Conservation (phyloP, 2,888 invertebrate species). For the Agonopterix arenella region DNA sequence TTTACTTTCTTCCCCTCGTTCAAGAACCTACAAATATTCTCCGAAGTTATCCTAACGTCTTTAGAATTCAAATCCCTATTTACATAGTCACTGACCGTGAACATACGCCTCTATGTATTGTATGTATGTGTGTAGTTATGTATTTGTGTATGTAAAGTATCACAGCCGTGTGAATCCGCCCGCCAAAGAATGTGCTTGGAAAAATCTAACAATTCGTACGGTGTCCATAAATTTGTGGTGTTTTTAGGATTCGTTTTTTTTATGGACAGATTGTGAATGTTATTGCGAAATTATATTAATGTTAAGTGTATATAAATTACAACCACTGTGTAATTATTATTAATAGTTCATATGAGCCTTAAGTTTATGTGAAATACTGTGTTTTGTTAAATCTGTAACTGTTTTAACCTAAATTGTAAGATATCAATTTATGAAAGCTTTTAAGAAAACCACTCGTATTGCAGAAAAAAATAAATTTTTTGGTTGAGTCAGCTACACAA, state of each 20-base stretch:
- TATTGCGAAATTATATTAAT: too few species aligned
- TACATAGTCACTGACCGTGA: conserved; percentile 72
- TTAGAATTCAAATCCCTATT: conserved; percentile 49
- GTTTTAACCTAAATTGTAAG: too few species aligned
- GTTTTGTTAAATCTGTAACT: too few species aligned
- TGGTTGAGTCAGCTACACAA: too few species aligned
- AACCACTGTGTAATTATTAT: too few species aligned
- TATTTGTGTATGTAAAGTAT: conserved; percentile 35
- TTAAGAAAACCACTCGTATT: too few species aligned
- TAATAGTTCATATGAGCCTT: too few species aligned
- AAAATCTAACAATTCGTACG: conserved; percentile 44
- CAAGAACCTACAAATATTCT: conserved; percentile 18
- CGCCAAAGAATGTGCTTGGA: conserved; percentile 56
- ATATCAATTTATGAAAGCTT: too few species aligned
- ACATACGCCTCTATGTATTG: too few species aligned
- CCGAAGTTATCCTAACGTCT: conserved; percentile 9
- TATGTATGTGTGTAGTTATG: conserved; percentile 17
- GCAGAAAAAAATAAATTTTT: too few species aligned
- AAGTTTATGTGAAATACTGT: too few species aligned
- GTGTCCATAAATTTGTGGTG: conserved; percentile 34
- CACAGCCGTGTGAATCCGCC: conserved; percentile 63
- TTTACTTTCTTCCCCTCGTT: conserved; percentile 21
- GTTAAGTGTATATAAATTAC: too few species aligned
- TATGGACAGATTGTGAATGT: not conserved
- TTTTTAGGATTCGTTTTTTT: not conserved